Base-by-base conservation (phyloP, 2,797 vertebrate species). In the Semotilus atromaculatus region DNA sequence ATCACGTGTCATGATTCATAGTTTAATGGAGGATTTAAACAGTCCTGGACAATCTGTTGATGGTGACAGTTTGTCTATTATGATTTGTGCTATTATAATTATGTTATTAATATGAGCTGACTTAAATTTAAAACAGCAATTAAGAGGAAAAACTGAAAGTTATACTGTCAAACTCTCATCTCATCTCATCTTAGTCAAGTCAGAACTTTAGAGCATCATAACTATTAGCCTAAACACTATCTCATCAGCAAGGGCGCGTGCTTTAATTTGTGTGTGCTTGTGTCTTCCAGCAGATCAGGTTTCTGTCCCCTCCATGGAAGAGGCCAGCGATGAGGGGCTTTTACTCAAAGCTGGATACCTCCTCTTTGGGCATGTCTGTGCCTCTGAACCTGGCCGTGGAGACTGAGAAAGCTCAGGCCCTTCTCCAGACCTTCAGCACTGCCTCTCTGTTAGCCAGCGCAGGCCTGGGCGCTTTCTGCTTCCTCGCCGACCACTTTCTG, bases 391-490 rank as follows among this genome's bases (percentile, higher is more conserved):
- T 97, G 94, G 97, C 96, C 0, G 96, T 97, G 67, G 98, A 99
- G 92, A 94, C 96, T 6, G 97, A 97, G 91, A 98, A 97, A 89
- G 95, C 97, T 4, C 96, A 95, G 36, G 97, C 97, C 26, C 93
- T 99, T 11, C 96, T 98, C 10, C 97, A 97, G 89, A 96, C 97
- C 0, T 98, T 97, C 87, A 98, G 97, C 91, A 92, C 97, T 0
- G 95, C 96, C 3, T 97, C 97, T 67, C 91, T 98, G 84, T 90
- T 97, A 88, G 97, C 96, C 13, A 98, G 97, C 16, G 89, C 97
- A 0, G 96, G 96, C 26, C 93, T 99, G 29, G 97, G 97, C 0
- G 70, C 96, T 73, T 98, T 99, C 93, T 99, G 97, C 70, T 92
- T 98, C 60, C 80, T 95, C 79, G 96, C 94, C 0, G 98, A 99